Conservation (phyloP, 1,140 invertebrate genomes). For the Heliconius nattereri region DNA sequence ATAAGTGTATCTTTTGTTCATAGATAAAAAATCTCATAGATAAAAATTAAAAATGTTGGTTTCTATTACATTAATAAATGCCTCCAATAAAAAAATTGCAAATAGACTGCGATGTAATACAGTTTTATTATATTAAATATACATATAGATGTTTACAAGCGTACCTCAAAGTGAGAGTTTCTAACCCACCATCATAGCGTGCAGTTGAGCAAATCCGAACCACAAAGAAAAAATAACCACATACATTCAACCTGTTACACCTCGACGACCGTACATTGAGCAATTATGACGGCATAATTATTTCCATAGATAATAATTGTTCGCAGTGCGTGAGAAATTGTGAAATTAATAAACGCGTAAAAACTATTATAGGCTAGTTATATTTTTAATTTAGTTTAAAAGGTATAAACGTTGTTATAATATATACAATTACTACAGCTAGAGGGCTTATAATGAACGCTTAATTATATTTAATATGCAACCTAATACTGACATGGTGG, state of each 20-base stretch:
- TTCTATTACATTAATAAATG: too few relatives aligned
- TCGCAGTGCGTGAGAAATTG: conserved; percentile 27
- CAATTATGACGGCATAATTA: background rate
- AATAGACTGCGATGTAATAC: too few relatives aligned
- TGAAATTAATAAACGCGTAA: conserved; percentile 22
- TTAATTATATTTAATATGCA: background rate
- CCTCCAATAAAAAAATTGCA: too few relatives aligned
- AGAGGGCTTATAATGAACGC: background rate
- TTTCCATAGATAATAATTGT: background rate
- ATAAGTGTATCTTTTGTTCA: too few relatives aligned
- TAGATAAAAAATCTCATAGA: too few relatives aligned
- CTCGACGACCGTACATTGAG: background rate
- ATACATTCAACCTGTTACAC: background rate
- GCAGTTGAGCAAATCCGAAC: background rate
- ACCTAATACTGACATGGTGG: background rate
- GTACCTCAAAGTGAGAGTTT: background rate
- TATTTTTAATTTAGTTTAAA: conserved; percentile 5
- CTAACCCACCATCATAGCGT: background rate
- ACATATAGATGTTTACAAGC: background rate
- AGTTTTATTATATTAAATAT: background rate
- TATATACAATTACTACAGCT: background rate
- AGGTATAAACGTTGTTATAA: background rate
- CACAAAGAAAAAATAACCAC: background rate
- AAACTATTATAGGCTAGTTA: background rate
- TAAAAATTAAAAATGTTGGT: too few relatives aligned